Evolutionary conservation across 2,797 vertebrate species (phyloP).

Genomic region (Mallotus villosus): DNA sequence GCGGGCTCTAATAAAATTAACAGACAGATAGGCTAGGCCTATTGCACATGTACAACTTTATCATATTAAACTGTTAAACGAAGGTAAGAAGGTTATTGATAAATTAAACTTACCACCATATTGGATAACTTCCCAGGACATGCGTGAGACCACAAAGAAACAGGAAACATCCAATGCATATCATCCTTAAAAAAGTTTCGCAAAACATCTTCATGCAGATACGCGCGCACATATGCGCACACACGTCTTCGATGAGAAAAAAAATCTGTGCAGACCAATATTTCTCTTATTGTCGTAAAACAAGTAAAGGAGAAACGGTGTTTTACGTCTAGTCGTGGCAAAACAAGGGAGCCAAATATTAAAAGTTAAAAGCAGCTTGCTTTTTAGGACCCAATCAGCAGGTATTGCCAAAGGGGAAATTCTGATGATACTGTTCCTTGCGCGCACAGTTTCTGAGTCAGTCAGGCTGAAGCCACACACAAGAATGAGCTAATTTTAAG

Average conservation of each 20-base stretch:
- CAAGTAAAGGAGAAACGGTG: constrained; percentile 59
- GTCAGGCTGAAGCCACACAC: constrained; percentile 70
- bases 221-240: constrained; percentile 68
- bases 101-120: constrained; percentile 95
- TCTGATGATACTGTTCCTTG: constrained; percentile 76
- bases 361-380: constrained; percentile 78
- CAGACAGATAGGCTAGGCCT: constrained; percentile 1
- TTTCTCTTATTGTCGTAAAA: constrained; percentile 47
- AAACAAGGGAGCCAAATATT: constrained; percentile 76
- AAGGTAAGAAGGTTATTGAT: constrained; percentile 36
- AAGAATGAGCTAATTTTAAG: constrained; percentile 80
- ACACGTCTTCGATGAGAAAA: constrained; percentile 42
- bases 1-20: not conserved
- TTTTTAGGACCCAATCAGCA: constrained; percentile 84
- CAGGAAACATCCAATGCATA: constrained; percentile 89
- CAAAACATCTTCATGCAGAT: constrained; percentile 64
- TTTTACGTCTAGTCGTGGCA: constrained; percentile 74
- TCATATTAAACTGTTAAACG: constrained; percentile 7
- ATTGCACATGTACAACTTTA: constrained; percentile 11
- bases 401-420: constrained; percentile 85
- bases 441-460: constrained; percentile 59
- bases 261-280: constrained; percentile 33
- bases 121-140: constrained; percentile 93
- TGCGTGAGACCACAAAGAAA: constrained; percentile 85
- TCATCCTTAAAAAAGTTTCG: constrained; percentile 83